Evolutionary conservation across 2,888 invertebrate species (phyloP).

Genomic region (Odontothrips loti): DNA sequence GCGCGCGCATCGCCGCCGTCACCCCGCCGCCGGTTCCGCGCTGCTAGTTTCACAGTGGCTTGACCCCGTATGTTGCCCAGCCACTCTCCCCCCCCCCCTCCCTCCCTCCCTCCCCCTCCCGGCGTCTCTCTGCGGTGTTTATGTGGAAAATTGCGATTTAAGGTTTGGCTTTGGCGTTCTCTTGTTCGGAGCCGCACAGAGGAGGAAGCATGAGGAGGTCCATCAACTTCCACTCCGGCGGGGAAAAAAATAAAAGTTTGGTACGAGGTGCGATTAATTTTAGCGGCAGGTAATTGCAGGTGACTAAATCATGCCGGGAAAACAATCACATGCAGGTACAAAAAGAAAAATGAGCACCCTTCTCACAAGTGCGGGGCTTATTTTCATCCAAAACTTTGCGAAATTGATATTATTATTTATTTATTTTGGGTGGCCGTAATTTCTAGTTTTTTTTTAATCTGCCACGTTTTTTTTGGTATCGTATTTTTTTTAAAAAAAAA

Average conservation of each 20-base stretch:
- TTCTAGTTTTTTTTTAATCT: too few species aligned
- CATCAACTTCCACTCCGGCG: neutral
- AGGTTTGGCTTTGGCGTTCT: neutral
- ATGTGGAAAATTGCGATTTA: conserved; percentile 26
- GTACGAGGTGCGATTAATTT: too few species aligned
- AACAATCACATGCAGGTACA: too few species aligned
- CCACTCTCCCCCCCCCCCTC: neutral
- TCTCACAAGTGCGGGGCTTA: neutral
- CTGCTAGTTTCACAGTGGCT: conserved; percentile 22
- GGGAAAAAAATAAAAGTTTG: neutral
- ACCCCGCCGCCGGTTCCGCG: neutral
- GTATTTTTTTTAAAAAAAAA: too few species aligned
- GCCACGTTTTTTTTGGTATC: too few species aligned
- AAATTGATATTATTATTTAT: too few species aligned
- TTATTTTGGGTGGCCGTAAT: too few species aligned
- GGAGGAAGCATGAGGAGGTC: neutral
- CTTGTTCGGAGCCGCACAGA: neutral
- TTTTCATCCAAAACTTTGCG: too few species aligned
- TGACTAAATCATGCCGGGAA: neutral
- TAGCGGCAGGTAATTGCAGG: too few species aligned
- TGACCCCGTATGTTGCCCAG: conserved; percentile 21
- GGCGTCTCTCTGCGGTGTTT: conserved; percentile 5
- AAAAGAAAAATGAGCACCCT: neutral
- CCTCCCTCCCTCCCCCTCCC: neutral
- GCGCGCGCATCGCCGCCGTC: neutral